Conservation (phyloP, 2,113 vertebrate species). For the Pelecanus crispus region DNA sequence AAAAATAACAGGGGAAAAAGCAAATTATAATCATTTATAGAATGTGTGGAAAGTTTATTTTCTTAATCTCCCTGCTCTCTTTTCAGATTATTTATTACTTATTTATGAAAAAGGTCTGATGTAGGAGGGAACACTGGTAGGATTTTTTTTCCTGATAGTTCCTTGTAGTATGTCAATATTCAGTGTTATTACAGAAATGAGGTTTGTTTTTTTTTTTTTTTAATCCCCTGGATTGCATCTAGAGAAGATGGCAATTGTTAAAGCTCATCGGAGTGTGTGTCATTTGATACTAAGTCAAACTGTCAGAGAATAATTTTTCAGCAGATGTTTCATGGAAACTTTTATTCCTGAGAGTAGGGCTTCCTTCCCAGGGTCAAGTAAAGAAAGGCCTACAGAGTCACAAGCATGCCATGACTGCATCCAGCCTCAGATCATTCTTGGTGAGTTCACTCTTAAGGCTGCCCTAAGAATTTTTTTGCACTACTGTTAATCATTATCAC, state of each 20-base stretch:
- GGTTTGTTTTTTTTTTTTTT: background rate
- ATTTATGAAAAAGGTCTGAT: background rate
- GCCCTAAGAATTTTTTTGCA: background rate
- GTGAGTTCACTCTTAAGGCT: background rate
- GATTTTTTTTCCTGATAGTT: background rate
- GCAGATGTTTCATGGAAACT: constrained; percentile 26
- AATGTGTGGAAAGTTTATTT: constrained; percentile 23
- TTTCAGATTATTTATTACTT: constrained; percentile 4
- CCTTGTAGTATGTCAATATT: background rate
- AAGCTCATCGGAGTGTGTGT: background rate
- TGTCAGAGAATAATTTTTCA: constrained; percentile 2
- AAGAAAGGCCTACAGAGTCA: background rate
- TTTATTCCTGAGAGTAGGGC: background rate
- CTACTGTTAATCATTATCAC: background rate
- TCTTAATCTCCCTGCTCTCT: background rate
- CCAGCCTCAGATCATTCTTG: background rate
- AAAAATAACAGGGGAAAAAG: background rate
- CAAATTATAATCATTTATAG: background rate
- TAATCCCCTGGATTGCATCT: background rate
- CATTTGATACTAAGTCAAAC: background rate
- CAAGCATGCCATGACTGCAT: background rate
- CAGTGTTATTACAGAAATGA: background rate
- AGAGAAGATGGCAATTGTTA: background rate
- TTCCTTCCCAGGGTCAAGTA: background rate
- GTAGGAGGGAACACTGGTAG: background rate